Conservation (phyloP, 2,888 invertebrate genomes). For the Lysandra bellargus region DNA sequence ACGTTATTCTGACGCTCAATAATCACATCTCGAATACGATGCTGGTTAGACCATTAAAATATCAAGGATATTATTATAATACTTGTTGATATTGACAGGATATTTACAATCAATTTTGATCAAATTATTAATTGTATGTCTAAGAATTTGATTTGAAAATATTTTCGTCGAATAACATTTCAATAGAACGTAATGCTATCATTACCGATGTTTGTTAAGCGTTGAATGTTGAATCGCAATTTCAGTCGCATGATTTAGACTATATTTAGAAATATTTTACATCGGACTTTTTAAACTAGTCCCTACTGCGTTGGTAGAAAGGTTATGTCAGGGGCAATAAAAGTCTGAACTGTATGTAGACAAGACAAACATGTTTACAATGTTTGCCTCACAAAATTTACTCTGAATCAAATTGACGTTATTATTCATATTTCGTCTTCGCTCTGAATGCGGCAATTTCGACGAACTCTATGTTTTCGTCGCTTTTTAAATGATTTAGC, state of each 20-base stretch:
- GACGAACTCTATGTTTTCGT: constrained; percentile 40
- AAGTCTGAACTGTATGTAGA: neutral
- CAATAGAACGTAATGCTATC: constrained; percentile 8
- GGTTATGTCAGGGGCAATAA: neutral
- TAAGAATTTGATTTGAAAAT: neutral
- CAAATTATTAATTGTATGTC: too few species aligned
- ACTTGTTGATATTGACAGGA: too few species aligned
- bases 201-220: neutral
- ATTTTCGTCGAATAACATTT: neutral
- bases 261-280: neutral
- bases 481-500: neutral
- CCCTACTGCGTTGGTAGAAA: neutral
- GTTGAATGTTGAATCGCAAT: neutral
- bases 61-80: too few species aligned
- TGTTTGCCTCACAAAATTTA: constrained; percentile 50
- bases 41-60: too few species aligned
- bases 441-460: constrained; percentile 51
- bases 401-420: constrained; percentile 55
- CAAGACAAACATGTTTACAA: constrained; percentile 65
- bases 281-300: neutral
- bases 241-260: neutral
- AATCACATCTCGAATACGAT: too few species aligned
- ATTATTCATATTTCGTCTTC: constrained; percentile 50
- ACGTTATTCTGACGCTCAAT: too few species aligned
- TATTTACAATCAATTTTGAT: too few species aligned